Conservation (phyloP, 64 coral and sea anemone genomes). For the Astreopora myriophthalma region DNA sequence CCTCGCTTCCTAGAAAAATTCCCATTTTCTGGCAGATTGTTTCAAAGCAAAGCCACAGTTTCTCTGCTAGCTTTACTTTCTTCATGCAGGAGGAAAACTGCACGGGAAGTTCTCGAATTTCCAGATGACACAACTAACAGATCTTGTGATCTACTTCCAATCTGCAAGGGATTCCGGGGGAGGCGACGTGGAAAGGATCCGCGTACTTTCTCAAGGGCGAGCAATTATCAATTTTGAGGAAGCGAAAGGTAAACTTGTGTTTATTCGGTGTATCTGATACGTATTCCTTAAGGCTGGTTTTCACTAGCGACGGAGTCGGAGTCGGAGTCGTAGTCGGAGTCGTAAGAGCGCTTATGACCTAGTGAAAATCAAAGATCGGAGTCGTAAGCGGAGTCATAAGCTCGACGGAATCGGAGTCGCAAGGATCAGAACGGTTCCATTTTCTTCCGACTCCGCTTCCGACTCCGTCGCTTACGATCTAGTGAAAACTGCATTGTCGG, state of each 20-base stretch:
- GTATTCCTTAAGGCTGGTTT: no score
- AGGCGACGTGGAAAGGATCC: conserved; percentile 26
- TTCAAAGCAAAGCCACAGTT: no score
- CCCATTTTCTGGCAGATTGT: neutral
- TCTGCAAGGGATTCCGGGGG: conserved; percentile 13
- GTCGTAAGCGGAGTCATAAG: no score
- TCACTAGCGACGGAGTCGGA: no score
- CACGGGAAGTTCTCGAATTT: neutral
- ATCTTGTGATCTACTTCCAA: conserved; percentile 39
- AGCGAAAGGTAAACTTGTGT: neutral
- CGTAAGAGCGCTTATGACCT: no score
- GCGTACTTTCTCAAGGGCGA: neutral
- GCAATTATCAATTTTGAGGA: conserved; percentile 24
- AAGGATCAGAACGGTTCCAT: no score
- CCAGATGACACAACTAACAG: neutral
- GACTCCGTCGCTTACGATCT: no score
- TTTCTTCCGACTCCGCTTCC: no score
- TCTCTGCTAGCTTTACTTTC: neutral
- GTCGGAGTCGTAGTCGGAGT: no score
- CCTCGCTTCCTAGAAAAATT: neutral
- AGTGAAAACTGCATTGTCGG: no score
- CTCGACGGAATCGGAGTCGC: no score
- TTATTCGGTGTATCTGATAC: neutral
- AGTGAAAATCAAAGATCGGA: no score
- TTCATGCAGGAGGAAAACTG: neutral